Evolutionary conservation across 2,113 vertebrate genomes (phyloP).

Genomic region (Sturnira hondurensis): DNA sequence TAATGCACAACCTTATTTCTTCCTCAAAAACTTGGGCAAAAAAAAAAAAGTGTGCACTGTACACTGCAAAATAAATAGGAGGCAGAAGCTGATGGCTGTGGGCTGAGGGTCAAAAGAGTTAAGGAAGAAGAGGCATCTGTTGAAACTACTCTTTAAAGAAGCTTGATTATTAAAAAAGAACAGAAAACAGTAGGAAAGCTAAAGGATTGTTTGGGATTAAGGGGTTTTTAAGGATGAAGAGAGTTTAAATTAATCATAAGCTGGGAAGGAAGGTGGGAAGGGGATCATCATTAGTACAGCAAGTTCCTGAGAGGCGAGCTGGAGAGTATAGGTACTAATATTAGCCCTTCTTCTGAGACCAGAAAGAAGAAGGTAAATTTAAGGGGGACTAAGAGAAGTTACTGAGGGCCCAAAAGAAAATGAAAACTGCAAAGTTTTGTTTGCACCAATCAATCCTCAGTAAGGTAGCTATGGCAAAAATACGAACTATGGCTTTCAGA

Average conservation of each 20-base stretch:
- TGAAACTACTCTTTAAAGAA: conserved; percentile 8
- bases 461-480: not conserved
- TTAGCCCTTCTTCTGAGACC: conserved; percentile 8
- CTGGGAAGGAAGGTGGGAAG: not conserved
- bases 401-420: not conserved
- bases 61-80: not conserved
- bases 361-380: not conserved
- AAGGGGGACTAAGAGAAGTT: not conserved
- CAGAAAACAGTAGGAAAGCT: not conserved
- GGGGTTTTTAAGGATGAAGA: not conserved
- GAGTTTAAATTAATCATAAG: not conserved
- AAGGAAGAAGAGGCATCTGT: not conserved
- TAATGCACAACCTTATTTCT: no score
- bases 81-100: not conserved
- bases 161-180: not conserved
- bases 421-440: not conserved
- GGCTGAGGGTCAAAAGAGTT: not conserved
- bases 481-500: not conserved
- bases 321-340: not conserved
- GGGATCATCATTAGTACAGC: not conserved
- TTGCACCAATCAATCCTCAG: not conserved
- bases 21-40: no score
- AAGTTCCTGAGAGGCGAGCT: not conserved
- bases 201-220: not conserved
- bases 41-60: no score